These are phyloP conservation scores for Tragelaphus buxtoni DNA, from an alignment of 2,113 vertebrate genomes.

Conservation along the genomic window DNA sequence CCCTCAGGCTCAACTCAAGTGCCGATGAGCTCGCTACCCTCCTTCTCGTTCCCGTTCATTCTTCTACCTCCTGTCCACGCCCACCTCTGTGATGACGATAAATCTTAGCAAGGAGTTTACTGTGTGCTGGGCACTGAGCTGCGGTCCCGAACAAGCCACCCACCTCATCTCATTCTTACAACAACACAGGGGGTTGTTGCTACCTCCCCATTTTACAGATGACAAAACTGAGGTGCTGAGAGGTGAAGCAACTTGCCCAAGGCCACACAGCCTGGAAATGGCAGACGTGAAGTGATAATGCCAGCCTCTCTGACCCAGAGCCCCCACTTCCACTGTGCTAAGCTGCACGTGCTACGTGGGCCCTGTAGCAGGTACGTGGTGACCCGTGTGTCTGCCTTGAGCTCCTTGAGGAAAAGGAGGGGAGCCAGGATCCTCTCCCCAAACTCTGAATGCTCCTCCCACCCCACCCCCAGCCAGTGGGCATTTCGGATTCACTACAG, in stretches of 20 bases:
- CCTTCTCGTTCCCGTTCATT: rapidly evolving
- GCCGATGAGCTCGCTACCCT: no score
- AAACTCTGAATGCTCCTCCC: not conserved
- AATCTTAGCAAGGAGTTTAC: not conserved
- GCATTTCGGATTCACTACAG: not conserved
- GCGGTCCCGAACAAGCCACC: rapidly evolving
- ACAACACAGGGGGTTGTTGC: rapidly evolving
- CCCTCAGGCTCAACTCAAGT: not conserved
- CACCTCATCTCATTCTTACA: not conserved
- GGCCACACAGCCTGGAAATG: not conserved
- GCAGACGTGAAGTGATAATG: not conserved
- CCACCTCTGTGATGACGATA: rapidly evolving
- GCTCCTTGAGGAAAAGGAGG: not conserved
- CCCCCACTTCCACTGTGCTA: not conserved
- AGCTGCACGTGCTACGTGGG: not conserved
- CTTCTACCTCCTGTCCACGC: rapidly evolving
- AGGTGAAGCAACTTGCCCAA: not conserved
- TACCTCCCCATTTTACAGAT: not conserved
- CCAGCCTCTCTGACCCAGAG: not conserved
- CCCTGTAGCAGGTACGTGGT: rapidly evolving
- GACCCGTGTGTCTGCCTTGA: not conserved
- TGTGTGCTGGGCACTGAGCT: no score
- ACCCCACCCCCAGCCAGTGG: not conserved
- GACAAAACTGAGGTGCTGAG: not conserved
- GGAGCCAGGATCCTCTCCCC: not conserved